Evolutionary conservation across 2,888 invertebrate genomes (phyloP), one percentile per base, ranked within the genome.

Genomic region (Tribolium freemani): DNA sequence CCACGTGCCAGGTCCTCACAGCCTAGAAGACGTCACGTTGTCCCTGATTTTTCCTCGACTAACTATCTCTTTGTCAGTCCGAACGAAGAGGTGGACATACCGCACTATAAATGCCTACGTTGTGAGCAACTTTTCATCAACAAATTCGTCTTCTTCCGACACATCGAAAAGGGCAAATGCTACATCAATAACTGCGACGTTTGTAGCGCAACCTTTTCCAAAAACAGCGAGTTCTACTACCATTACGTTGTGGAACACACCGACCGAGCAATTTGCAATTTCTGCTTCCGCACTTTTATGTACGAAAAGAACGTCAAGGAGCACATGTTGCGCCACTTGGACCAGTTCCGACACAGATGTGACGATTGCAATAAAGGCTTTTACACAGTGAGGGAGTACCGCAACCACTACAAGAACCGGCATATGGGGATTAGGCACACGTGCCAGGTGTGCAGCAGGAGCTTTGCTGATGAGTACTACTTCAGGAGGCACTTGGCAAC

Each of bases 261-360:
- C 0, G 86, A 86, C 60, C 79, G 86, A 2, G 86, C 86, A 1
- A 84, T 86, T 57, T 86, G 86, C 71, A 84, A 86, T 74, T 86
- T 86, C 69, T 87, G 87, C 75, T 86, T 86, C 75, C 75, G 85
- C 70, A 86, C 87, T 6, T 87, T 86, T 76, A 85, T 86, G 85
- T 86, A 86, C 76, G 86, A 86, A 77, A 86, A 86, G 70, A 86
- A 87, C 74, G 86, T 87, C 50, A 86, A 86, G 68, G 86, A 86
- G 73, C 86, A 86, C 66, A 86, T 86, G 85, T 70, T 86, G 56
- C 80, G 86, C 44, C 86, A 86, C 77, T 77, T 86, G 74, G 86
- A 86, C 77, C 86, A 86, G 76, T 87, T 86, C 75, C 78, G 86
- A 69, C 86, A 86, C 77, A 76, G 84, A 6, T 87, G 87, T 69